A percentile compares a stretch with the other conserved stretches of the same genome.
These are phyloP conservation scores for Ooceraea biroi DNA, from an alignment of 1,140 invertebrate genomes.

Conservation along the genomic window DNA sequence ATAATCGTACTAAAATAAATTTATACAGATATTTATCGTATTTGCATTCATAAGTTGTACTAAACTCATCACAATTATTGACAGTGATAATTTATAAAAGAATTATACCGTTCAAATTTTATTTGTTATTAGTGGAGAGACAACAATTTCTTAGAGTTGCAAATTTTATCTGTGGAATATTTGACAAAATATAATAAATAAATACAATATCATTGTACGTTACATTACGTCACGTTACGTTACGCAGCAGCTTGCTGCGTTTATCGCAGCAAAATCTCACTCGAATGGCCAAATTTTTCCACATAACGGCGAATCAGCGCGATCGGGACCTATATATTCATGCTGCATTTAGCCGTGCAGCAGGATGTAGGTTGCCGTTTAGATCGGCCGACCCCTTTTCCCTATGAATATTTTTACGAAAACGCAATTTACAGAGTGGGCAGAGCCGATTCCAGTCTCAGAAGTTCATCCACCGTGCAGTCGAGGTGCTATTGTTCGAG, in stretches of 20 bases:
- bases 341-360: constrained; percentile 56
- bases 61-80: too few relatives aligned
- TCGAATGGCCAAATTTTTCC: constrained; percentile 17
- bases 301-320: constrained; percentile 27
- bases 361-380: constrained; percentile 73
- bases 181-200: too few relatives aligned
- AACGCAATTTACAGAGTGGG: constrained; percentile 76
- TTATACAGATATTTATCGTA: too few relatives aligned
- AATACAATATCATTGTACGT: neutral
- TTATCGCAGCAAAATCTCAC: constrained; percentile 16
- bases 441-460: constrained; percentile 75
- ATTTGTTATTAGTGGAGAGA: too few relatives aligned
- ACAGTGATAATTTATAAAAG: too few relatives aligned
- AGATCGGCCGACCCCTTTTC: constrained; percentile 75
- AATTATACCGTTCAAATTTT: too few relatives aligned
- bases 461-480: constrained; percentile 76
- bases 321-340: constrained; percentile 63
- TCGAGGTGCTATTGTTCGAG: constrained; percentile 74
- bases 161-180: too few relatives aligned
- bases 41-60: too few relatives aligned
- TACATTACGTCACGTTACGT: neutral
- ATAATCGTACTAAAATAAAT: too few relatives aligned
- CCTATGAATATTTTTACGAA: constrained; percentile 71
- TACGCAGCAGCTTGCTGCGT: neutral
- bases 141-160: too few relatives aligned